phyloP scores from a whole-genome alignment of 2,888 invertebrate species.

The Drosophila leonis region DNA sequence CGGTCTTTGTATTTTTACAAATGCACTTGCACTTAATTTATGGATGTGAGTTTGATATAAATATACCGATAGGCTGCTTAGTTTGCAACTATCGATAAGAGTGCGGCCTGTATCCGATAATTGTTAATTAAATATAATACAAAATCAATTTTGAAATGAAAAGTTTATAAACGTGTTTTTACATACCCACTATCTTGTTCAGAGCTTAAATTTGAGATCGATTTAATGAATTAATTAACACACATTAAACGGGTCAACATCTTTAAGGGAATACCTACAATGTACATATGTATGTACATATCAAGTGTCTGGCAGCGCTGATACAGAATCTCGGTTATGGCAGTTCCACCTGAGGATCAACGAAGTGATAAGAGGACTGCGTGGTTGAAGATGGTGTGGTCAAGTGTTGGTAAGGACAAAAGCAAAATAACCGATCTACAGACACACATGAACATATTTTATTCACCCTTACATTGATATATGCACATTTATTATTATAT shows the following conservation, averaged over 20 bases:
- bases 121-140: background rate
- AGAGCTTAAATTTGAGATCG: background rate
- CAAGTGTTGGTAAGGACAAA: constrained; percentile 45
- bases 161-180: background rate
- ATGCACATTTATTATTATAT: too few relatives aligned
- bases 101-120: background rate
- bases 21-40: constrained; percentile 55
- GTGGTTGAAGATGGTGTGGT: constrained; percentile 42
- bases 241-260: background rate
- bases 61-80: constrained; percentile 6
- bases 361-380: constrained; percentile 10
- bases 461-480: background rate
- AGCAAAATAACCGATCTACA: background rate
- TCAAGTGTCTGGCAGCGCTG: background rate
- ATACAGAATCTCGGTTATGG: constrained; percentile 19
- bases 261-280: constrained; percentile 3
- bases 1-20: constrained; percentile 30
- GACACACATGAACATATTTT: background rate
- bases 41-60: constrained; percentile 7
- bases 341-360: constrained; percentile 11
- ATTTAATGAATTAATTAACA: background rate
- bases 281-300: background rate
- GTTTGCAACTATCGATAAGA: background rate
- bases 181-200: background rate
- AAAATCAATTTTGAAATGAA: background rate